These are phyloP conservation scores for Denticeps clupeoides DNA, from an alignment of 2,797 vertebrate species.

Conservation along the genomic window DNA sequence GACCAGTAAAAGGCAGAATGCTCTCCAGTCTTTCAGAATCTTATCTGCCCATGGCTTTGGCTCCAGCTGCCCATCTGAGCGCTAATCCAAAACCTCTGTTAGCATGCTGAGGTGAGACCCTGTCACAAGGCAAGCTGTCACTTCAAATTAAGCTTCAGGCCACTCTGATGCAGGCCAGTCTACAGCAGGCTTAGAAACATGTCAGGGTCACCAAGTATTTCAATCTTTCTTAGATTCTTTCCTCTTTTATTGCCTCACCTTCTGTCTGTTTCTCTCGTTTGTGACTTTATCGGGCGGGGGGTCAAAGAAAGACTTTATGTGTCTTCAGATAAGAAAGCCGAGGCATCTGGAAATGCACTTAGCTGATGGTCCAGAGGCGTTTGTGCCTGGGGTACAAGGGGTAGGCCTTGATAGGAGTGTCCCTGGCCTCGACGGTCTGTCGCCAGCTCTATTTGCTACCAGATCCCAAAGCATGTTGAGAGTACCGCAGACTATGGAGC, in stretches of 20 bases:
- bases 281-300: constrained; percentile 8
- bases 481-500: too few species aligned
- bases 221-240: constrained; percentile 8
- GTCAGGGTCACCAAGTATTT: constrained; percentile 22
- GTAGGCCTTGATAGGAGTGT: constrained; percentile 46
- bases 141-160: constrained; percentile 42
- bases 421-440: constrained; percentile 20
- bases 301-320: constrained; percentile 58
- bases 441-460: constrained; percentile 27
- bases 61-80: constrained; percentile 30
- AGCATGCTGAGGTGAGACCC: constrained; percentile 25
- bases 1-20: too few species aligned
- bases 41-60: constrained; percentile 46
- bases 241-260: background rate
- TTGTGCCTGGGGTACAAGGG: constrained; percentile 47
- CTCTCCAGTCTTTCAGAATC: too few species aligned
- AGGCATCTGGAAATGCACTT: constrained; percentile 63
- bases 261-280: background rate
- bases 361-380: constrained; percentile 48
- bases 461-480: too few species aligned
- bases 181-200: constrained; percentile 28
- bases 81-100: constrained; percentile 48
- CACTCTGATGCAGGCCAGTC: constrained; percentile 46
- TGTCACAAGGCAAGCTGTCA: constrained; percentile 39
- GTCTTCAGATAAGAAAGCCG: constrained; percentile 25